A percentile compares a stretch with the other conserved stretches of the same genome.
These are phyloP conservation scores for Athalia circularis DNA, from an alignment of 2,888 invertebrate species.

Conservation along the genomic window DNA sequence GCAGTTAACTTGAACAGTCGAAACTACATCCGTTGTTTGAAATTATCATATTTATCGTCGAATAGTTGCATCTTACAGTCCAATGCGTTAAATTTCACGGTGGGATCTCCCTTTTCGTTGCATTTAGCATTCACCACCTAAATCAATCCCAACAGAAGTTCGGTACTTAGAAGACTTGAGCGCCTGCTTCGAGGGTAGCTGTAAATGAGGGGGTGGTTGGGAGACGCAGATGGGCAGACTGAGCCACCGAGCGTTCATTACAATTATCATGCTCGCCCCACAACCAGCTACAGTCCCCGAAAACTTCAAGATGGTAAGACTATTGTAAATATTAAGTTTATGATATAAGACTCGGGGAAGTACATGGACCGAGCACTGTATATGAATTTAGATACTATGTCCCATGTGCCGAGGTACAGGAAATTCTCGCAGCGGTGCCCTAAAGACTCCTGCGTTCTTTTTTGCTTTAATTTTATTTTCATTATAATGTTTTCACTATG, in stretches of 20 bases:
- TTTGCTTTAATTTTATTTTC: too few relatives aligned
- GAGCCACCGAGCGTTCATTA: conserved; percentile 73
- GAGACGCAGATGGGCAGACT: conserved; percentile 72
- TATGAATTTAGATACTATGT: conserved; percentile 30
- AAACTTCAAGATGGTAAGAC: conserved; percentile 51
- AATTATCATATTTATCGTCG: not conserved
- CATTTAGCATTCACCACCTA: conserved; percentile 74
- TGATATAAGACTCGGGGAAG: conserved; percentile 44
- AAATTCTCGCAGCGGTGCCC: not conserved
- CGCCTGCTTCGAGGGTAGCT: conserved; percentile 46
- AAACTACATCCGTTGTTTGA: not conserved
- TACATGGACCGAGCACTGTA: not conserved
- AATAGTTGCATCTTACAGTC: conserved; percentile 6
- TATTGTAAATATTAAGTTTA: conserved; percentile 55
- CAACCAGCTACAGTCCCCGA: conserved; percentile 57
- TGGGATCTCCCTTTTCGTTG: conserved; percentile 52
- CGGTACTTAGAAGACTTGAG: conserved; percentile 69
- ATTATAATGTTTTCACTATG: too few relatives aligned
- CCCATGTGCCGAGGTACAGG: conserved; percentile 16
- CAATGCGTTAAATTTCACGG: conserved; percentile 35
- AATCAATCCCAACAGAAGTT: conserved; percentile 73
- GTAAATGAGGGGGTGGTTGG: conserved; percentile 45
- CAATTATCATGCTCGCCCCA: conserved; percentile 72
- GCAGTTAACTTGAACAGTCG: not conserved
- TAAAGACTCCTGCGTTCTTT: too few relatives aligned